Evolutionary conservation across 2,797 vertebrate species (phyloP), one percentile per base, ranked within the genome.

Genomic region (Rhabdophis nuchalis): DNA sequence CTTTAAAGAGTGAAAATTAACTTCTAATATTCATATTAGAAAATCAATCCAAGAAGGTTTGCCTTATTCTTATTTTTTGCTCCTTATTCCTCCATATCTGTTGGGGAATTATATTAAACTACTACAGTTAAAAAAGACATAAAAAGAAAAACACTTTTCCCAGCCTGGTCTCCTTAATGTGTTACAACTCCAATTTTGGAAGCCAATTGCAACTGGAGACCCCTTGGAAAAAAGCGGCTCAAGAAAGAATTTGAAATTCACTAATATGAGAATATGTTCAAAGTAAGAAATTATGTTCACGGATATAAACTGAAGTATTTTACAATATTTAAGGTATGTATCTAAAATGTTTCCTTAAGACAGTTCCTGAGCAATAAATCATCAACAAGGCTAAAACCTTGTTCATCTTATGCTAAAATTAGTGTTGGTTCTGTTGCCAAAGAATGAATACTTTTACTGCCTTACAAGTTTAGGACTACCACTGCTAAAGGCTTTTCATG

Each of bases 361-460:
- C 57, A 61, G 9, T 56, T 64, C 23, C 90, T 87, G n/a, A 32
- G 18, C 58, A 86, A 64, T 18, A 23, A 85, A 85, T 29, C 25
- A 6, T 56, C 11, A 61, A 25, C 36, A 77, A 90, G 58, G 36
- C 77, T 95, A 92, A 92, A 94, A 29, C 1, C 60, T 61, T 61
- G 27, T 61, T 61, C 90, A 94, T 88, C 91, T 95, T 87, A 60
- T 93, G 87, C 72, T 93, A 94, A 93, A 93, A 92, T 89, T 93
- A 92, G 64, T 58, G 72, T 93, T 72, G 18, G 6, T 41, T 13
- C 54, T 64, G 12, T 20, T 87, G 25, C 85, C 60, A 50, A 85
- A 85, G 25, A 41, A 9, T 64, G 41, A 56, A n/a, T 87, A 16
- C 23, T 41, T 68, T 87, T 72, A 54, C 16, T 88, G 36, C 16